Base-by-base conservation (phyloP, 2,888 invertebrate genomes). In the Colostygia pectinataria region DNA sequence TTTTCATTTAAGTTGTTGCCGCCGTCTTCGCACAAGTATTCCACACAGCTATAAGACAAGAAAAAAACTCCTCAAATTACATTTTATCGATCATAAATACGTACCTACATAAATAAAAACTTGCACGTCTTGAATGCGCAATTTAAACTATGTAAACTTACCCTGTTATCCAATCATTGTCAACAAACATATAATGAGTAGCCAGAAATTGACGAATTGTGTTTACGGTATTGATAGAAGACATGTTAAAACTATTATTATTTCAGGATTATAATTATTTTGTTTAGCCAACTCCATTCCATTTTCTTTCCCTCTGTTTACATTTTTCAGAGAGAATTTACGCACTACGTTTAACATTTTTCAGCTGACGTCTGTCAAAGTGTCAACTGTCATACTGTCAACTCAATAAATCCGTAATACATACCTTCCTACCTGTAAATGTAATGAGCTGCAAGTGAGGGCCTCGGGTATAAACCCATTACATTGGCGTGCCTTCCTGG, bases 21-120 rank as follows among this genome's bases (percentile, higher is more conserved):
- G 54, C 69, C 71, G 53, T 91, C 87, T 55, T 83, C 83, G 52
- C 82, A 83, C 57, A 91, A 83, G 76, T 91, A 92, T 48, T 91
- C 87, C 34, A 93, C 83, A 71, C 92, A 93, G 41, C 90, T 91
- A 59, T 4, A 3, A n/a, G 1, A 20, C 7, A 25, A 10, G 10
- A 27, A 8, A 23, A 9, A 0, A 25, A 3, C 6, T 5, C 2
- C 1, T 20, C 4, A 20, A 2, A 20, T n/a, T n/a, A n/a, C n/a
- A n/a, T n/a, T n/a, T n/a, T 15, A 15, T 15, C 4, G 15, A 3
- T 4, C 2, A 4, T 15, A 15, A 15, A 15, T 15, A 15, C 15
- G 15, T 15, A 15, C 4, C 2, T 15, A 15, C 2, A 18, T 3
- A 4, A 18, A 3, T 3, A 3, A 3, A 3, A 18, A 18, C 4